Evolutionary conservation across 1,140 invertebrate species (phyloP), one percentile per base, ranked within the genome.

Genomic region (Acarapis woodi): DNA sequence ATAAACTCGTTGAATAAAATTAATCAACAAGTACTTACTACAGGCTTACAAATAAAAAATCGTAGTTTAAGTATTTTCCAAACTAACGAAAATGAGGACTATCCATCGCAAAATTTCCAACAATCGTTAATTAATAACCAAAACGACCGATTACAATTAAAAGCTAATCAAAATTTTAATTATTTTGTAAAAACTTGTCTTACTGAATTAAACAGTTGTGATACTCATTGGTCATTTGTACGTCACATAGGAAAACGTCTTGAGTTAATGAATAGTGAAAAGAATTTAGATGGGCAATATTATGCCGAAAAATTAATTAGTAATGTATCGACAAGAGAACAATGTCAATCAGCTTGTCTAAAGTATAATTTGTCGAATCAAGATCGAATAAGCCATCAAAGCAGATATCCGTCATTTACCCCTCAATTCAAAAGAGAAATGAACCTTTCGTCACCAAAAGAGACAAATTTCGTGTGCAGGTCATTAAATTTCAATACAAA

Each of bases 381-480:
- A n/a, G n/a, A n/a, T n/a, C n/a, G n/a, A n/a, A n/a, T n/a, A n/a
- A n/a, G n/a, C n/a, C n/a, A n/a, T n/a, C n/a, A n/a, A n/a, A n/a
- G n/a, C n/a, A n/a, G n/a, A n/a, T n/a, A n/a, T n/a, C n/a, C n/a
- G n/a, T n/a, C n/a, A n/a, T n/a, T n/a, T n/a, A n/a, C n/a, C n/a
- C n/a, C n/a, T n/a, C n/a, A n/a, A n/a, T n/a, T n/a, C n/a, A n/a
- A n/a, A n/a, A n/a, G n/a, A n/a, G n/a, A n/a, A n/a, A n/a, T n/a
- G n/a, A n/a, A n/a, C n/a, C n/a, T n/a, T n/a, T n/a, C n/a, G n/a
- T n/a, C n/a, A n/a, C n/a, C n/a, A n/a, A n/a, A n/a, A n/a, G n/a
- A n/a, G n/a, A n/a, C n/a, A n/a, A n/a, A n/a, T n/a, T 83, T 83
- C 55, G 62, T 67, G 42, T 85, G 79, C 67, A 73, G 78, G 61